Base-by-base conservation (phyloP, 2,797 vertebrate genomes). In the Acrossocheilus wenchowensis region DNA sequence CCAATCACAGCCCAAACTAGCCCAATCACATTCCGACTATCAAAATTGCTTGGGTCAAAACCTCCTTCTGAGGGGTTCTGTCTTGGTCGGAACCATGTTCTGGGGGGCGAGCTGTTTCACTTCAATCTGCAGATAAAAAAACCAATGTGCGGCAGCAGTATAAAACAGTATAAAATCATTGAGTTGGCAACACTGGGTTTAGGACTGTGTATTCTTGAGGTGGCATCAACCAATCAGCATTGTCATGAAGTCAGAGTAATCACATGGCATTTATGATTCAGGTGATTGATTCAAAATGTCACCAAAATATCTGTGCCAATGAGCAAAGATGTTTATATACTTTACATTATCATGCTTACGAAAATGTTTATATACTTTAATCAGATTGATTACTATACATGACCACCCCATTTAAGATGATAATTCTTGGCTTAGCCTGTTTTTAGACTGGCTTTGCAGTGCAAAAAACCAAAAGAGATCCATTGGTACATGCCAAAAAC, bases 391-490 rank as follows among this genome's bases (percentile, higher is more conserved):
- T 11, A 14, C 23, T 9, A 43, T 72, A 43, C 52, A 75, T 64
- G 43, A 83, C 54, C n/a, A 45, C 64, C 41, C 7, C 19, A 3
- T 83, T 74, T 83, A 3, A 50, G 5, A 12, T 15, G 21, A 43
- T 78, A 72, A n/a, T 48, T 72, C 26, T 83, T 30, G 21, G 72
- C 34, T 19, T 68, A n/a, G 52, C 11, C 23, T 34, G 30, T 34
- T 66, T 34, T 66, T 34, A 30, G 26, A 30, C 62, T 26, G 57
- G 17, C 50, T 86, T 81, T 85, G 15, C 19, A 57, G 60, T 50
- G 48, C 39, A 45, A 62, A 36, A 78, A 64, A 85, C 52, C 64
- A 88, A 88, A 73, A 73, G 43, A 52, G 39, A 78, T 34, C 41
- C 8, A n/a, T 36, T 34, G 36, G 36, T 50, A 72, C 2, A 39